Percentiles rank a stretch among this genome's conserved stretches.
Evolutionary conservation across 1,140 invertebrate genomes (phyloP).

Genomic region (Micrasema minimum): DNA sequence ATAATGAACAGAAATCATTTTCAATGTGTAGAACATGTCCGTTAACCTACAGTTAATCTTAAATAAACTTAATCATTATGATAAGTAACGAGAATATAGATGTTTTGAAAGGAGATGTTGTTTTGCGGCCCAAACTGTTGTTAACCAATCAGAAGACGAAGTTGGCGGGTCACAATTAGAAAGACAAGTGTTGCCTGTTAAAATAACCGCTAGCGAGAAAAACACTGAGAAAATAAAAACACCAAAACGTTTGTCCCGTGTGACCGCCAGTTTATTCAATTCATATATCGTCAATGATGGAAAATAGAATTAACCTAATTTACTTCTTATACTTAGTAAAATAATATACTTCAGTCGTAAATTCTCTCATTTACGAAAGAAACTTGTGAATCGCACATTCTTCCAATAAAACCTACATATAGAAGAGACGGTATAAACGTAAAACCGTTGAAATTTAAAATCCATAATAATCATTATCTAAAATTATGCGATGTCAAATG

Average conservation of each 20-base stretch:
- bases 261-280: conserved; percentile 5
- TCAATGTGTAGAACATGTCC: conserved; percentile 8
- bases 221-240: conserved; percentile 30
- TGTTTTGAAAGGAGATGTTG: not conserved
- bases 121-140: not conserved
- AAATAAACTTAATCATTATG: conserved; percentile 24
- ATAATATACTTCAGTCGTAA: conserved; percentile 51
- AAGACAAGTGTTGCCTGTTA: not conserved
- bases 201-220: conserved; percentile 19
- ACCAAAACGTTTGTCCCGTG: conserved; percentile 25
- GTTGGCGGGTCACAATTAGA: not conserved
- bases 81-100: not conserved
- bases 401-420: conserved; percentile 45
- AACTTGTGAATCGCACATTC: conserved; percentile 50
- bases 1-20: conserved; percentile 40
- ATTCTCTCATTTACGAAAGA: conserved; percentile 53
- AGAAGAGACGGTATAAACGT: not conserved
- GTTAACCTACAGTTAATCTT: not conserved
- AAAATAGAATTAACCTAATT: conserved; percentile 51
- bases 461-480: conserved; percentile 15
- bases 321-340: conserved; percentile 48
- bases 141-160: not conserved
- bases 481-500: conserved; percentile 13
- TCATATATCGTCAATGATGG: conserved; percentile 29
- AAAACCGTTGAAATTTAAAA: conserved; percentile 39